These are phyloP conservation scores for Notoglanidium macrostoma DNA, from an alignment of 2,797 vertebrate genomes.

Conservation along the genomic window DNA sequence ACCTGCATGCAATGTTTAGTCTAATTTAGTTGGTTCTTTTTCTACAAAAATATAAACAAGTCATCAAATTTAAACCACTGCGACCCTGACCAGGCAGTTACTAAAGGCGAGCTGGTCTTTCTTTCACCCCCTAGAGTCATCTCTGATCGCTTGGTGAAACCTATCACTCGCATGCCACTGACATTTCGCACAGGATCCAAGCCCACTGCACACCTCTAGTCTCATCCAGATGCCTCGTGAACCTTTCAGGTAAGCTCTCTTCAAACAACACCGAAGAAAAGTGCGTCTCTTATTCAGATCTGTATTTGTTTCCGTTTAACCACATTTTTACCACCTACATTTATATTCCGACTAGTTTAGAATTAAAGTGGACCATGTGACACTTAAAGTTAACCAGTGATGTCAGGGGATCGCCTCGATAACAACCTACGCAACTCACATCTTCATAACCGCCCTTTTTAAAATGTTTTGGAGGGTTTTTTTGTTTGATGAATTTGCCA, in stretches of 20 bases:
- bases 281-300: background rate
- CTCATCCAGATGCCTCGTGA: background rate
- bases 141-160: background rate
- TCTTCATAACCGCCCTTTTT: background rate
- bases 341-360: background rate
- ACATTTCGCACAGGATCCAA: background rate
- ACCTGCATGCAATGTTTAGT: background rate
- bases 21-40: background rate
- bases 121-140: background rate
- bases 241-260: background rate
- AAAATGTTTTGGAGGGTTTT: background rate
- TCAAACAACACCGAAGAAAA: background rate
- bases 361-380: background rate
- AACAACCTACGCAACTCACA: background rate
- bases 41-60: background rate
- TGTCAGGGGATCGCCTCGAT: background rate
- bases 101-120: background rate
- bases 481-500: background rate
- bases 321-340: background rate
- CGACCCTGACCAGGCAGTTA: background rate
- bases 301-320: background rate
- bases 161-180: background rate
- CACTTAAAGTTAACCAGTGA: background rate
- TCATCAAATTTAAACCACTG: too few species aligned
- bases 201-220: background rate